phyloP scores from a whole-genome alignment of 2,113 vertebrate species.

The Esox niger region DNA sequence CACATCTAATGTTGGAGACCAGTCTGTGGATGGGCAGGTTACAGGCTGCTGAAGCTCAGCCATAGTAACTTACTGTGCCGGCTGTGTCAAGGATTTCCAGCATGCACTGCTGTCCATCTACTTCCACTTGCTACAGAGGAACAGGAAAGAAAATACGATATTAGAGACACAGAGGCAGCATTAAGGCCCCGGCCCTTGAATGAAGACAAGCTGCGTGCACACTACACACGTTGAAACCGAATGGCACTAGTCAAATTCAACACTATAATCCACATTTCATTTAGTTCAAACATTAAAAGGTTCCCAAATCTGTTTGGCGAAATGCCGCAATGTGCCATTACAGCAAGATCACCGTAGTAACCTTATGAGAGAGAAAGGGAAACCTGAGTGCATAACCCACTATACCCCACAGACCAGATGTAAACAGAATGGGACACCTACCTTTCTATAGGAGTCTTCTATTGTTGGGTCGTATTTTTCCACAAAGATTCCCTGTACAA shows the following conservation, averaged over 20 bases:
- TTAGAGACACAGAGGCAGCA: conserved; percentile 7
- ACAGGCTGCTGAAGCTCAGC: neutral
- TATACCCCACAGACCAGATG: neutral
- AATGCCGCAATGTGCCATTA: no score
- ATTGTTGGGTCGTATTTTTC: conserved; percentile 92
- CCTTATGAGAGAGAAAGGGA: neutral
- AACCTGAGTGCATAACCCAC: neutral
- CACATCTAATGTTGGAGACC: no score
- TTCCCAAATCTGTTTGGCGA: no score
- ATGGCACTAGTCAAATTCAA: no score
- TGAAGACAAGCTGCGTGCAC: no score
- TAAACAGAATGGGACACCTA: conserved; percentile 52
- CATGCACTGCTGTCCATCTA: conserved; percentile 98
- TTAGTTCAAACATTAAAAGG: no score
- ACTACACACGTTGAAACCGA: no score
- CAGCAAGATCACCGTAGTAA: no score
- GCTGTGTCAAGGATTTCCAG: conserved; percentile 99
- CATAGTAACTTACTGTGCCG: conserved; percentile 86
- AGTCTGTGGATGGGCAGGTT: no score
- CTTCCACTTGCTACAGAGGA: conserved; percentile 91
- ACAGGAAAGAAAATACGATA: neutral
- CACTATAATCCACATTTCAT: no score
- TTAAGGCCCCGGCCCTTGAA: neutral
- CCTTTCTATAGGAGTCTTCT: conserved; percentile 93
- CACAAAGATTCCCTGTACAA: conserved; percentile 92